A percentile compares a stretch with the other conserved stretches of the same genome.
Conservation (phyloP, 2,797 vertebrate genomes). For the Hippopotamyrus pictus region DNA sequence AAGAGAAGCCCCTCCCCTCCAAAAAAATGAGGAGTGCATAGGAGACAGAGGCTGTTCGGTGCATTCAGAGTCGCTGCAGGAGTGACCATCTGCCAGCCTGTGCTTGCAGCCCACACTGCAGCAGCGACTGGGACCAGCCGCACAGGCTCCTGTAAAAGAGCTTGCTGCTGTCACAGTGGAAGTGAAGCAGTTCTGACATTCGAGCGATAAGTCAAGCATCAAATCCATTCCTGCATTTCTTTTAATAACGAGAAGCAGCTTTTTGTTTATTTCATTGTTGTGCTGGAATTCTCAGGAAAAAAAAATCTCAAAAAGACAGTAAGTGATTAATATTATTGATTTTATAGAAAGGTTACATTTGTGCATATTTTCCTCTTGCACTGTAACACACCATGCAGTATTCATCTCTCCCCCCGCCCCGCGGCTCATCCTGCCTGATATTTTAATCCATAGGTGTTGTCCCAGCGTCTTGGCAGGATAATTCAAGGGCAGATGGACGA, state of each 20-base stretch:
- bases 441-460: slow-evolving; percentile 65
- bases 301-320: not conserved
- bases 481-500: slow-evolving; percentile 85
- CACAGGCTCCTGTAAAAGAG: not conserved
- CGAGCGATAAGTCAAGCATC: not conserved
- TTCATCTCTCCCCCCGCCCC: not conserved
- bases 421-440: not conserved
- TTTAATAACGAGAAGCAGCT: not conserved
- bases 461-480: slow-evolving; percentile 73
- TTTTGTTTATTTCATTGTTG: not conserved
- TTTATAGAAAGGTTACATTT: not conserved
- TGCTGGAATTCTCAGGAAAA: not conserved
- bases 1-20: not conserved
- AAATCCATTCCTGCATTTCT: not conserved
- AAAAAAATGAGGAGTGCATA: not conserved
- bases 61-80: not conserved
- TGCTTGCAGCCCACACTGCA: not conserved
- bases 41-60: not conserved
- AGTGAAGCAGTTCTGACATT: not conserved
- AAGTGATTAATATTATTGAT: not conserved
- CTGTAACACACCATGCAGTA: not conserved
- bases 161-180: not conserved
- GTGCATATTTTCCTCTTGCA: not conserved
- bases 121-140: not conserved
- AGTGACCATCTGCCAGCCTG: slow-evolving; percentile 2